Conservation (phyloP, 1,140 invertebrate genomes). For the Heliconius congener region DNA sequence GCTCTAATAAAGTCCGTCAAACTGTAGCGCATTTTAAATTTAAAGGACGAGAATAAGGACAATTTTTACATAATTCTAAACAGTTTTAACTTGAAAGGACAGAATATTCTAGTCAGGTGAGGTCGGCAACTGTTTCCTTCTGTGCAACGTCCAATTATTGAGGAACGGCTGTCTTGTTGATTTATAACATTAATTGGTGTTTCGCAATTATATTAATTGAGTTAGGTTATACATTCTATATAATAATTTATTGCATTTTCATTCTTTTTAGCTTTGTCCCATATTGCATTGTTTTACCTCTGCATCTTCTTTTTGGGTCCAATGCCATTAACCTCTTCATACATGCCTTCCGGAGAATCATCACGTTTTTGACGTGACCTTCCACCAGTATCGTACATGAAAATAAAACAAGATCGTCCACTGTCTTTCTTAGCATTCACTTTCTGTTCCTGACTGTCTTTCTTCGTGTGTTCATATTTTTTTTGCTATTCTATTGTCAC, state of each 20-base stretch:
- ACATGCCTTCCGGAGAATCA: too few species aligned
- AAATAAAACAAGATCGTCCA: too few species aligned
- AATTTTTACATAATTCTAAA: slow-evolving; percentile 27
- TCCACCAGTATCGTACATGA: too few species aligned
- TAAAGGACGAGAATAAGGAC: slow-evolving; percentile 30
- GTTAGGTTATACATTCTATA: not conserved
- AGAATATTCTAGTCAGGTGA: slow-evolving; percentile 21
- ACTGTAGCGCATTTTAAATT: slow-evolving; percentile 20
- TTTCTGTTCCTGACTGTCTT: too few species aligned
- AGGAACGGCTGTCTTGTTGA: slow-evolving; percentile 9
- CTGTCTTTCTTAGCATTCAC: too few species aligned
- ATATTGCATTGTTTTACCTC: too few species aligned
- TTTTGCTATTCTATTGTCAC: too few species aligned
- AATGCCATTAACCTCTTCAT: too few species aligned
- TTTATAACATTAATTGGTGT: slow-evolving; percentile 10
- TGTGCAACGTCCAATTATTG: slow-evolving; percentile 16
- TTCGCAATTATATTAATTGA: slow-evolving; percentile 10
- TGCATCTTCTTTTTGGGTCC: too few species aligned
- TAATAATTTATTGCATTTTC: too few species aligned
- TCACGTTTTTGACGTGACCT: too few species aligned
- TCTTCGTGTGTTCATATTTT: too few species aligned
- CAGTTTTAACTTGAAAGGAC: slow-evolving; percentile 18
- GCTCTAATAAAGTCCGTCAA: slow-evolving; percentile 25
- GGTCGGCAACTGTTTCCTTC: slow-evolving; percentile 18
- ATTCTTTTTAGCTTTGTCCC: not conserved